Evolutionary conservation across 2,113 vertebrate species (phyloP).

Genomic region (Lasiurus cinereus): DNA sequence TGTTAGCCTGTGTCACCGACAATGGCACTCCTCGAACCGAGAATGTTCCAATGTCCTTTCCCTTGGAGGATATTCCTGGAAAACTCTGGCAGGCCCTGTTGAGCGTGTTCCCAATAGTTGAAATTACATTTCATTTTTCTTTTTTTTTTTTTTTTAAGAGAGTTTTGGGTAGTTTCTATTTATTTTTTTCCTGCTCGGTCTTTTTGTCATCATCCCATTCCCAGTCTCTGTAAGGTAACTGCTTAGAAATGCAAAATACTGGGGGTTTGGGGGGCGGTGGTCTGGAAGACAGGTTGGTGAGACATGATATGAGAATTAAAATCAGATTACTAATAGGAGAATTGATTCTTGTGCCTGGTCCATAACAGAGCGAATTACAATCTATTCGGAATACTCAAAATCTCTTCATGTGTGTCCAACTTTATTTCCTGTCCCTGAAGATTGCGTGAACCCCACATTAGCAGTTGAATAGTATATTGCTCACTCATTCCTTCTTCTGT

Average conservation of each 20-base stretch:
- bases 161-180: neutral
- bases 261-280: neutral
- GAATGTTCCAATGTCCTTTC: neutral
- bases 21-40: neutral
- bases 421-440: neutral
- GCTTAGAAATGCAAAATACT: slow-evolving; percentile 16
- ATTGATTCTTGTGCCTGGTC: neutral
- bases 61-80: neutral
- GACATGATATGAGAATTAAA: neutral
- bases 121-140: neutral
- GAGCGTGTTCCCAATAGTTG: neutral
- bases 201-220: neutral
- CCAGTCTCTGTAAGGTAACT: neutral
- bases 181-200: neutral
- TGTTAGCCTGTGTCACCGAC: neutral
- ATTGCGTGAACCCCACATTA: neutral
- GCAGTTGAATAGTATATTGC: neutral
- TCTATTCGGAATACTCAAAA: neutral
- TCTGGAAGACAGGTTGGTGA: neutral
- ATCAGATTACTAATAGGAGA: neutral
- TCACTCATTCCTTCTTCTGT: neutral
- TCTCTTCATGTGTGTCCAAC: neutral
- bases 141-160: neutral
- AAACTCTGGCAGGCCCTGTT: neutral
- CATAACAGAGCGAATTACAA: neutral